A percentile compares a stretch with the other conserved stretches of the same genome.
phyloP scores from a whole-genome alignment of 2,113 vertebrate genomes.

The Climacteris rufus region DNA sequence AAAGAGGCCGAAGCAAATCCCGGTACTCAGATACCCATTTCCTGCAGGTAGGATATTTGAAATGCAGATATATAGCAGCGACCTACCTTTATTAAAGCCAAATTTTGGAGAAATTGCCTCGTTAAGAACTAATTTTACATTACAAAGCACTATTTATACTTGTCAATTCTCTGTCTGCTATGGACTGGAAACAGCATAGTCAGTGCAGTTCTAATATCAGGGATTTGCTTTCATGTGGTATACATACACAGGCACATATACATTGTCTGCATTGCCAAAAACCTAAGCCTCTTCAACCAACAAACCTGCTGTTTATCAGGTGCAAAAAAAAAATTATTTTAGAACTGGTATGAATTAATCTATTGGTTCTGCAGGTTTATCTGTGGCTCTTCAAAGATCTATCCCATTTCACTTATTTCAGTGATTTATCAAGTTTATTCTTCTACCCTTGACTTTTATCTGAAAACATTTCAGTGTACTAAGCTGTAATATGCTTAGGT shows the following conservation, averaged over 20 bases:
- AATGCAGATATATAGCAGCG: neutral
- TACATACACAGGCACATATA: neutral
- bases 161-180: neutral
- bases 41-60: neutral
- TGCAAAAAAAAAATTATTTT: neutral
- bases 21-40: neutral
- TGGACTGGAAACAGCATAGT: neutral
- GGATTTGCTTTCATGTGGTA: neutral
- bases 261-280: neutral
- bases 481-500: neutral
- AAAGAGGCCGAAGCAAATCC: neutral
- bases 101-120: neutral
- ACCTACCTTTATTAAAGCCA: neutral
- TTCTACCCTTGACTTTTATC: neutral
- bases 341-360: neutral
- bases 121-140: neutral
- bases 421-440: neutral
- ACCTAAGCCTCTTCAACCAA: neutral
- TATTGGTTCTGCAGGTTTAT: neutral
- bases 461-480: neutral
- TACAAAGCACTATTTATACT: neutral
- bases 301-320: neutral
- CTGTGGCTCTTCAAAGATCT: neutral
- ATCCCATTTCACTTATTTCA: neutral
- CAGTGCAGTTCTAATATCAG: neutral